phyloP scores from a whole-genome alignment of 2,888 invertebrate species.

The Drosophila testacea region DNA sequence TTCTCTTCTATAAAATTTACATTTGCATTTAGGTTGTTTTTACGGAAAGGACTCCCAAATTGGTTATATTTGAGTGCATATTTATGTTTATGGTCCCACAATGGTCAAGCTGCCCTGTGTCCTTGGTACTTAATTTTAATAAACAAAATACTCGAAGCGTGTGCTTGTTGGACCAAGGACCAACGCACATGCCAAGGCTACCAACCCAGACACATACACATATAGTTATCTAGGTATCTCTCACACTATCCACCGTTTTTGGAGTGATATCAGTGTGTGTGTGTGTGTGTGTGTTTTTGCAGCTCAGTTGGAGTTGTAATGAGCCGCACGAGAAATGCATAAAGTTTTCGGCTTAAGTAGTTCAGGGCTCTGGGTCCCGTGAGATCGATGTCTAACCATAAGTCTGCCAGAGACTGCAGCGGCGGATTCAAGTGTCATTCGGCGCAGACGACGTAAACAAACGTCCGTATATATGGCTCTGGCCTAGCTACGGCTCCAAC shows the following conservation, averaged over 20 bases:
- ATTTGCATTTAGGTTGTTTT: background rate
- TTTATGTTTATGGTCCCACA: constrained; percentile 15
- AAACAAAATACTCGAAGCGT: constrained; percentile 73
- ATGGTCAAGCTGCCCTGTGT: constrained; percentile 31
- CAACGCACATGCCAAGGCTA: constrained; percentile 38
- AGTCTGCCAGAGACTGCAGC: constrained; percentile 52
- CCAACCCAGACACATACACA: background rate
- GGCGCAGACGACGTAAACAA: constrained; percentile 46
- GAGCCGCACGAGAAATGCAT: constrained; percentile 77
- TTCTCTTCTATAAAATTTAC: no score
- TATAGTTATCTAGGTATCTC: background rate
- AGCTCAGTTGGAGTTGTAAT: constrained; percentile 70
- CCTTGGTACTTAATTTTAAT: constrained; percentile 75
- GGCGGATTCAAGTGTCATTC: constrained; percentile 30
- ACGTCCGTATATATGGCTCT: constrained; percentile 15
- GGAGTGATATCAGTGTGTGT: constrained; percentile 23
- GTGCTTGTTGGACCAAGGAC: constrained; percentile 34
- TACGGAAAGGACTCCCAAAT: no score
- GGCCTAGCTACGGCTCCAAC: constrained; percentile 6
- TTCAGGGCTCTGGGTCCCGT: constrained; percentile 54
- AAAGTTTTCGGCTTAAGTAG: constrained; percentile 68
- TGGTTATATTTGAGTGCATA: no score
- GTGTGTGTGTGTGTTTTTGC: constrained; percentile 31
- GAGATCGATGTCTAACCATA: constrained; percentile 79
- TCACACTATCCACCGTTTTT: constrained; percentile 1